Evolutionary conservation across 2,113 vertebrate genomes (phyloP).

Genomic region (Dunckerocampus dactyliophorus): DNA sequence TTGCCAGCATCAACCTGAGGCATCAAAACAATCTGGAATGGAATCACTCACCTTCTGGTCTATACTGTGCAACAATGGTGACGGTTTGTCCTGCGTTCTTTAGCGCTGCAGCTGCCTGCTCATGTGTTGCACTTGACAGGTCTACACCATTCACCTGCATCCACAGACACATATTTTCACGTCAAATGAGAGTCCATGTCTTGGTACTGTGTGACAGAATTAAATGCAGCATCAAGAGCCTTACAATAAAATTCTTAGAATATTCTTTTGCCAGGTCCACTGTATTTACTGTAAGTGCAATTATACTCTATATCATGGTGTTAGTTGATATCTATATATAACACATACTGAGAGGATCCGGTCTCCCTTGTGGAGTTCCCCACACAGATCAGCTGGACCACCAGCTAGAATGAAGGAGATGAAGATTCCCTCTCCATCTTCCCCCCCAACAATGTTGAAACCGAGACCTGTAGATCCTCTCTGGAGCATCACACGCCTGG

Average conservation of each 20-base stretch:
- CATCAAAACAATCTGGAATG: no score
- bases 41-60: constrained; percentile 86
- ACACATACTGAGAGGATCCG: constrained; percentile 88
- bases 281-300: neutral
- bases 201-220: neutral
- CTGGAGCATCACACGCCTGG: constrained; percentile 87
- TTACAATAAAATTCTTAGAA: neutral
- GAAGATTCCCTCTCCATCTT: constrained; percentile 98
- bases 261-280: neutral
- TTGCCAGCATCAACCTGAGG: no score
- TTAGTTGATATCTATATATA: neutral
- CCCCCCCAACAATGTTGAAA: constrained; percentile 98
- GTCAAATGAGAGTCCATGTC: neutral
- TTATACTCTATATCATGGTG: neutral
- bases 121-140: constrained; percentile 89
- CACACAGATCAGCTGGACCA: constrained; percentile 94
- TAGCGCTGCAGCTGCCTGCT: constrained; percentile 91
- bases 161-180: neutral
- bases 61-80: constrained; percentile 92
- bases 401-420: constrained; percentile 97
- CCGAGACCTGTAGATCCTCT: constrained; percentile 93
- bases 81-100: constrained; percentile 94
- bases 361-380: constrained; percentile 94
- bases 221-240: neutral
- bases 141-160: constrained; percentile 91